Evolutionary conservation across 35 echinoderm and acorn worm genomes (phyloP).

Genomic region (Eucidaris tribuloides): DNA sequence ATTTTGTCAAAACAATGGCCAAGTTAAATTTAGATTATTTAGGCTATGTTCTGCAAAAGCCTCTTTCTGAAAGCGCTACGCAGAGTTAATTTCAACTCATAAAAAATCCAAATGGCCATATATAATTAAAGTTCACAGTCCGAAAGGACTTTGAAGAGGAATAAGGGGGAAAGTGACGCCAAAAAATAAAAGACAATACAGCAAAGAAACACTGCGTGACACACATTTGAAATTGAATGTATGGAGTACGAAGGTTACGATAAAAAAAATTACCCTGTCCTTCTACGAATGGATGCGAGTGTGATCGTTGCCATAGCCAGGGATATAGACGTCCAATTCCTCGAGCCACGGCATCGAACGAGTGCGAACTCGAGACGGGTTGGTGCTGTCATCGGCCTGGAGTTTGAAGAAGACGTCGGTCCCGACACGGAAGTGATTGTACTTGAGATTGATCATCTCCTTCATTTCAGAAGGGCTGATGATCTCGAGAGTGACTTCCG

Average conservation of each 20-base stretch:
- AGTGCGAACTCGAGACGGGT: slow-evolving; percentile 6
- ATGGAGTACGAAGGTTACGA: background rate
- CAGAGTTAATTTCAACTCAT: too few species aligned
- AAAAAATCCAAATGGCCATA: too few species aligned
- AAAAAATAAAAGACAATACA: background rate
- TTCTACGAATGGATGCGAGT: slow-evolving; percentile 25
- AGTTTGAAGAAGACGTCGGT: slow-evolving; percentile 34
- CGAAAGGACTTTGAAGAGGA: background rate
- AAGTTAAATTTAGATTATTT: too few species aligned
- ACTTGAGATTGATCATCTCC: slow-evolving; percentile 17
- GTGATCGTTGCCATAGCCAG: slow-evolving; percentile 3
- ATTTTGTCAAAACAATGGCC: too few species aligned
- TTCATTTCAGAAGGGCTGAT: background rate
- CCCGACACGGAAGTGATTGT: slow-evolving; percentile 1
- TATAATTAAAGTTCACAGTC: too few species aligned
- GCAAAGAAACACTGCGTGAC: too few species aligned
- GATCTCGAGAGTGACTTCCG: slow-evolving; percentile 6
- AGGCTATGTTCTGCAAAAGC: too few species aligned
- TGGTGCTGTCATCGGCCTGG: slow-evolving; percentile 15
- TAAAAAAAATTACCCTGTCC: background rate
- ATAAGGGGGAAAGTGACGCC: background rate
- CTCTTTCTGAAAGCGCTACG: too few species aligned
- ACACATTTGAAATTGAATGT: background rate
- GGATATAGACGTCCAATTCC: background rate
- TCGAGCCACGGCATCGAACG: slow-evolving; percentile 29